Evolutionary conservation across 2,113 vertebrate species (phyloP).

Genomic region (Acanthochromis polyacanthus): DNA sequence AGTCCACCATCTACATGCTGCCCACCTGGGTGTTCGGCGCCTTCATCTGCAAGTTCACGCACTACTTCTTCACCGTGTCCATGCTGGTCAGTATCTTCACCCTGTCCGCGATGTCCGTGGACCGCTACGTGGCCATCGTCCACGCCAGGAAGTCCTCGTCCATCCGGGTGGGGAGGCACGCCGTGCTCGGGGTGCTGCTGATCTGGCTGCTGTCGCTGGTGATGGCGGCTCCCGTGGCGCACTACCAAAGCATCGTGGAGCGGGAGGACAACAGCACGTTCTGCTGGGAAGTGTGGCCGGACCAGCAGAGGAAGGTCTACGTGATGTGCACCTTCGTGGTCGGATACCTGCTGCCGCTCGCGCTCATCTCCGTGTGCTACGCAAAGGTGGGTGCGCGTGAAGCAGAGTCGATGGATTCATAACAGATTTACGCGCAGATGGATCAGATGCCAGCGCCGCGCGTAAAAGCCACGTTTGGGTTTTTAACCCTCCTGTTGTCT

Average conservation of each 20-base stretch:
- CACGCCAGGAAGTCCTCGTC: conserved; percentile 90
- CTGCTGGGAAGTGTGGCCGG: conserved; percentile 95
- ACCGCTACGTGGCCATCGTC: conserved; percentile 95
- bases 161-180: conserved; percentile 88
- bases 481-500: no score
- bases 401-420: not conserved
- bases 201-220: conserved; percentile 92
- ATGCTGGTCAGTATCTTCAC: conserved; percentile 98
- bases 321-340: conserved; percentile 93
- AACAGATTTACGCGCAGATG: not conserved
- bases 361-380: conserved; percentile 95
- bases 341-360: conserved; percentile 92
- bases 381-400: conserved; percentile 88
- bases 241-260: conserved; percentile 90
- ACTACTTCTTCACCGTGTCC: conserved; percentile 96
- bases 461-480: no score
- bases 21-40: conserved; percentile 93
- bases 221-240: conserved; percentile 92
- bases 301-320: conserved; percentile 89
- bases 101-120: conserved; percentile 93
- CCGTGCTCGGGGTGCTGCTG: conserved; percentile 86
- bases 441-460: no score
- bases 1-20: conserved; percentile 92
- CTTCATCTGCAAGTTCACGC: conserved; percentile 94
- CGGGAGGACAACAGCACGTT: conserved; percentile 88